phyloP scores from a whole-genome alignment of 2,888 invertebrate genomes.

The Pimpla rufipes region DNA sequence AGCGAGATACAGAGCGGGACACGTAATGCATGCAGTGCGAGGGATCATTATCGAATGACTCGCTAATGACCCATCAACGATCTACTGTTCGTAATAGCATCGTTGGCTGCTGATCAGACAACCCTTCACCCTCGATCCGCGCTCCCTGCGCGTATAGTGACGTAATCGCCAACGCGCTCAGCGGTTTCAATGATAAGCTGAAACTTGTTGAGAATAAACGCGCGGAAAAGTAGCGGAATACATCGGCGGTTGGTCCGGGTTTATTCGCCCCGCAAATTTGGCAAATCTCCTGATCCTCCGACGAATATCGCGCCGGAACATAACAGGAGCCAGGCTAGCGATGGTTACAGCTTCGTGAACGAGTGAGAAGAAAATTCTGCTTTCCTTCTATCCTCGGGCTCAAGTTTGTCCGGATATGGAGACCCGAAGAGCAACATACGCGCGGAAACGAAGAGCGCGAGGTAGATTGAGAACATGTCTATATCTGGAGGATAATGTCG shows the following conservation, averaged over 20 bases:
- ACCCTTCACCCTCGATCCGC: slow-evolving; percentile 41
- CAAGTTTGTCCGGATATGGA: slow-evolving; percentile 54
- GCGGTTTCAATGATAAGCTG: neutral
- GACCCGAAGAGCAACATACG: slow-evolving; percentile 46
- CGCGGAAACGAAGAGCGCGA: slow-evolving; percentile 16
- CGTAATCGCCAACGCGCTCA: neutral
- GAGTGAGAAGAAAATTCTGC: slow-evolving; percentile 7
- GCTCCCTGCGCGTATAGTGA: neutral
- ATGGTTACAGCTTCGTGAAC: slow-evolving; percentile 4
- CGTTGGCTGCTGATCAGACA: slow-evolving; percentile 54
- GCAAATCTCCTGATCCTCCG: slow-evolving; percentile 59
- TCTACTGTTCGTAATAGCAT: slow-evolving; percentile 65
- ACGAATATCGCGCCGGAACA: slow-evolving; percentile 44
- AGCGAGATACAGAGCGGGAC: slow-evolving; percentile 20
- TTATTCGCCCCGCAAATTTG: slow-evolving; percentile 3
- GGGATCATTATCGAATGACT: slow-evolving; percentile 64
- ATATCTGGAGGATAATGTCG: slow-evolving; percentile 58
- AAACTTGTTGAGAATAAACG: slow-evolving; percentile 2
- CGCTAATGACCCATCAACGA: slow-evolving; percentile 67
- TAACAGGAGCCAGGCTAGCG: slow-evolving; percentile 32
- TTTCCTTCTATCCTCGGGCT: slow-evolving; percentile 27
- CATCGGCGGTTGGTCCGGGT: slow-evolving; percentile 12
- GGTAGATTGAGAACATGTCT: slow-evolving; percentile 18
- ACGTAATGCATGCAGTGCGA: slow-evolving; percentile 46
- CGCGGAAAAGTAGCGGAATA: neutral